Conservation (phyloP, 2,113 vertebrate genomes). For the Chitala chitala region DNA sequence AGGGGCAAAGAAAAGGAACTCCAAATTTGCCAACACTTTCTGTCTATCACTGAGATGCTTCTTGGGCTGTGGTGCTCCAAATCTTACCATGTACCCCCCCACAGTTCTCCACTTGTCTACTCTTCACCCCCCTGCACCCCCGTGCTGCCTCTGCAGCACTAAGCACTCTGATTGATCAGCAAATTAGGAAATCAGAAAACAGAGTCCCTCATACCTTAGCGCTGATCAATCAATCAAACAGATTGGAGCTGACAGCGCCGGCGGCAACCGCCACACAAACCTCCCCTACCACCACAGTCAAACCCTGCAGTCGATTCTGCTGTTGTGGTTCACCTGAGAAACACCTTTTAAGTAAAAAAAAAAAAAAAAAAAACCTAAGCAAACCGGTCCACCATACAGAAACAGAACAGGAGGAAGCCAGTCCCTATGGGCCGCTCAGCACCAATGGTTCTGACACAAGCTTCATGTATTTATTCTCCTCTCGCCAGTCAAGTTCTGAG, state of each 20-base stretch:
- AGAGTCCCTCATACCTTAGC: neutral
- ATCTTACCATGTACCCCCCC: neutral
- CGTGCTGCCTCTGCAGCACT: neutral
- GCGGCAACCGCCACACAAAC: neutral
- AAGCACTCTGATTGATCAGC: neutral
- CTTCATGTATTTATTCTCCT: neutral
- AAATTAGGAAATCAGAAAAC: neutral
- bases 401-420: neutral
- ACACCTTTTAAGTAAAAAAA: neutral
- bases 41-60: too few species aligned
- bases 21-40: conserved; percentile 24
- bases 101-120: neutral
- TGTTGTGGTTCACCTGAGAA: neutral
- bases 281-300: neutral
- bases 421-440: neutral
- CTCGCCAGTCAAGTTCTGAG: neutral
- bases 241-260: neutral
- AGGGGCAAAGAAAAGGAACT: conserved; percentile 11
- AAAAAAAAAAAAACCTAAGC: neutral
- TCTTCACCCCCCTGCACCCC: neutral
- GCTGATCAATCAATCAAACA: conserved; percentile 11
- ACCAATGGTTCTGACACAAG: neutral
- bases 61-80: neutral
- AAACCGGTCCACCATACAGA: too few species aligned
- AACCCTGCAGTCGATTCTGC: neutral